phyloP scores from a whole-genome alignment of 2,888 invertebrate genomes.

The Zygothrica quintamaculata region DNA sequence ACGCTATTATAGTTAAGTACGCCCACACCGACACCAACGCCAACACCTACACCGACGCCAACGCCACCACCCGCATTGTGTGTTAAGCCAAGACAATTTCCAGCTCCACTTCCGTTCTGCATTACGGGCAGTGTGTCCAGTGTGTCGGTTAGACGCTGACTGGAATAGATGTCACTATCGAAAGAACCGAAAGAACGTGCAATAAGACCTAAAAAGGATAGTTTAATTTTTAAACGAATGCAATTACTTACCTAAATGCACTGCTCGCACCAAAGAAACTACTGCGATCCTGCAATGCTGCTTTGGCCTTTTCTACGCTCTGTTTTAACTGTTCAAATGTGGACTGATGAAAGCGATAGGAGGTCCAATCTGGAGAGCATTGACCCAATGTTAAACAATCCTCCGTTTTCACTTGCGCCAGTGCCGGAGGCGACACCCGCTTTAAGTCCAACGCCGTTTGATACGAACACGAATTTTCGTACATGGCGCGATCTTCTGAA shows the following conservation, averaged over 20 bases:
- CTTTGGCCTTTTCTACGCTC: constrained; percentile 95
- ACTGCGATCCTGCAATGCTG: constrained; percentile 91
- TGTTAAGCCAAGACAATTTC: constrained; percentile 82
- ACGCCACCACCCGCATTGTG: constrained; percentile 74
- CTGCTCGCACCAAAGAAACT: constrained; percentile 89
- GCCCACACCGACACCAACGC: constrained; percentile 49
- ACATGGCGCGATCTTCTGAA: constrained; percentile 86
- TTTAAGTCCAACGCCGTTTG: constrained; percentile 92
- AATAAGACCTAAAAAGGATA: not conserved
- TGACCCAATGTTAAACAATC: constrained; percentile 85
- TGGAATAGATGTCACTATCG: constrained; percentile 84
- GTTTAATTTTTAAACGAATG: constrained; percentile 12
- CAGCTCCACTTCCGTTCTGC: constrained; percentile 76
- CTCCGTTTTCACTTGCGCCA: constrained; percentile 85
- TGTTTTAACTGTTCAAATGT: constrained; percentile 96
- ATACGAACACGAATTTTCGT: constrained; percentile 97
- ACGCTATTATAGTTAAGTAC: constrained; percentile 70
- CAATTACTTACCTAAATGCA: constrained; percentile 87
- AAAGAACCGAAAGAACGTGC: not conserved
- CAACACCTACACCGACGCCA: constrained; percentile 59
- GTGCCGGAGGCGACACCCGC: constrained; percentile 86
- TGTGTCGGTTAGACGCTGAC: constrained; percentile 83
- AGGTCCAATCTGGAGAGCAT: constrained; percentile 90
- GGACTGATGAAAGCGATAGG: constrained; percentile 92
- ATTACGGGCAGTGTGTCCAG: constrained; percentile 81